phyloP scores from a whole-genome alignment of 2,888 invertebrate species.

The Eilema sororculum region DNA sequence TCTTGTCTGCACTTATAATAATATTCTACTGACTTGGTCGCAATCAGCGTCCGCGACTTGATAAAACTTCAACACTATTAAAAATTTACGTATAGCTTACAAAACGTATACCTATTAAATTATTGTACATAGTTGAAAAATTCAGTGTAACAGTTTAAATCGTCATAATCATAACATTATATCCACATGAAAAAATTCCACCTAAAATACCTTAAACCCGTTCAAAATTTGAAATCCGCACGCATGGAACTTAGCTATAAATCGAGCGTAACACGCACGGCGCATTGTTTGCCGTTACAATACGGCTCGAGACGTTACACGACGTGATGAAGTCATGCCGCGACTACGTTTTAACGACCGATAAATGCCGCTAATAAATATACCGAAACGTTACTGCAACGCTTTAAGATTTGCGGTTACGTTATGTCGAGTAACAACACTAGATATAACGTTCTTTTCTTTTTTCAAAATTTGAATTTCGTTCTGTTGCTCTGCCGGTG shows the following conservation, averaged over 20 bases:
- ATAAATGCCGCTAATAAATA: slow-evolving; percentile 72
- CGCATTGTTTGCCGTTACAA: slow-evolving; percentile 70
- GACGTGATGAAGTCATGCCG: slow-evolving; percentile 63
- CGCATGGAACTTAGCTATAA: slow-evolving; percentile 55
- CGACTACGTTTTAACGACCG: slow-evolving; percentile 67
- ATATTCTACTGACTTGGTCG: background rate
- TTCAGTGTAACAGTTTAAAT: background rate
- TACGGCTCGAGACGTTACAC: slow-evolving; percentile 64
- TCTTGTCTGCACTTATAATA: background rate
- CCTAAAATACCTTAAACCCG: slow-evolving; percentile 15
- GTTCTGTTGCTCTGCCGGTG: background rate
- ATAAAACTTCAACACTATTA: no score
- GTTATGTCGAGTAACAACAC: slow-evolving; percentile 32
- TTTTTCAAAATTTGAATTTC: slow-evolving; percentile 1
- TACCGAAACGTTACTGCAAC: slow-evolving; percentile 52
- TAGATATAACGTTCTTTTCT: background rate
- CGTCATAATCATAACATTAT: background rate
- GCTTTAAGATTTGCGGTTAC: slow-evolving; percentile 45
- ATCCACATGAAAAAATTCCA: slow-evolving; percentile 3
- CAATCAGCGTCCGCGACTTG: background rate
- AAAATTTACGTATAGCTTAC: no score
- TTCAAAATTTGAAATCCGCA: slow-evolving; percentile 33
- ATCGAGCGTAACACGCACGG: slow-evolving; percentile 64
- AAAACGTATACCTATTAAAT: background rate
- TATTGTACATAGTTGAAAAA: background rate